Conservation (phyloP, 2,797 vertebrate species). For the Valencia hispanica region DNA sequence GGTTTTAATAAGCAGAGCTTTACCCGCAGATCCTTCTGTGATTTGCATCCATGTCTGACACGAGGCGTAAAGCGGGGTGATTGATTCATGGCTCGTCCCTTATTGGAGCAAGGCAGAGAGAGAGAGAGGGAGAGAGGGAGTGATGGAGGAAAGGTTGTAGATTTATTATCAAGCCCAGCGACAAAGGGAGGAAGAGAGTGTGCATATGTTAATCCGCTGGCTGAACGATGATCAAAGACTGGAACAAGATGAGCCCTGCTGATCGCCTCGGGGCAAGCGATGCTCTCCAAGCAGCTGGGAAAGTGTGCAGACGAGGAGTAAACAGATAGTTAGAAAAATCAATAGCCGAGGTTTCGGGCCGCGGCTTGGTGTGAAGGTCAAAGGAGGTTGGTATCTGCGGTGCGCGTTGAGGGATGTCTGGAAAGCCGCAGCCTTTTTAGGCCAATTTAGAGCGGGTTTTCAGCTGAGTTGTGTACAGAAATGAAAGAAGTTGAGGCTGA, state of each 20-base stretch:
- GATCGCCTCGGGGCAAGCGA: constrained; percentile 86
- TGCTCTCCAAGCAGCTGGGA: constrained; percentile 79
- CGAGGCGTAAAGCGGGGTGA: constrained; percentile 71
- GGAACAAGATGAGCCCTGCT: constrained; percentile 86
- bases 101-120: constrained; percentile 53
- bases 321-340: constrained; percentile 83
- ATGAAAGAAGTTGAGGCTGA: constrained; percentile 58
- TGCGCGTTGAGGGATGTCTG: constrained; percentile 45
- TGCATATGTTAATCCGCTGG: constrained; percentile 85
- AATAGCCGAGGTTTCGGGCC: constrained; percentile 71
- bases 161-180: constrained; percentile 83
- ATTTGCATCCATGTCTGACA: constrained; percentile 80
- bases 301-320: constrained; percentile 77
- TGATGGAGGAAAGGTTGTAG: constrained; percentile 69
- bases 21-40: constrained; percentile 74
- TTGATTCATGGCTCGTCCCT: constrained; percentile 74
- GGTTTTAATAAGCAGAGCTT: constrained; percentile 78
- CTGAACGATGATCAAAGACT: constrained; percentile 88
- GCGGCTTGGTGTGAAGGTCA: constrained; percentile 69
- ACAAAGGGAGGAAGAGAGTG: constrained; percentile 84
- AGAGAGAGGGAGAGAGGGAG: constrained; percentile 32
- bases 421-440: constrained; percentile 63
- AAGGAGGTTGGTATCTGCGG: constrained; percentile 56
- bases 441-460: constrained; percentile 69
- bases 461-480: constrained; percentile 61